Conservation (phyloP, 2,888 invertebrate species). For the Lapara coniferarum region DNA sequence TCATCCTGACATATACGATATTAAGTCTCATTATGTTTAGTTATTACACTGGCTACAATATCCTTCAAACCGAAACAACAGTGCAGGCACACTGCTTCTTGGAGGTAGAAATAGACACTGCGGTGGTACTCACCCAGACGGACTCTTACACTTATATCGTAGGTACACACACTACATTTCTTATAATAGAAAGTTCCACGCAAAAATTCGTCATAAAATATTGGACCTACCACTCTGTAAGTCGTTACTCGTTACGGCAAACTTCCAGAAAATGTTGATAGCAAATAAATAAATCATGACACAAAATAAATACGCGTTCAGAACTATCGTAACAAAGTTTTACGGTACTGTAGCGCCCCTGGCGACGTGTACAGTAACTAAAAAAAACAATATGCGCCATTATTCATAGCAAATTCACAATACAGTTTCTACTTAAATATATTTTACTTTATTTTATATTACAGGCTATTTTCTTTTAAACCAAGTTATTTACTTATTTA, state of each 20-base stretch:
- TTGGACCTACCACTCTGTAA: neutral
- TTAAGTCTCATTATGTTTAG: no score
- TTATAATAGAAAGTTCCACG: neutral
- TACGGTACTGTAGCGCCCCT: constrained; percentile 3
- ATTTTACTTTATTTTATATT: neutral
- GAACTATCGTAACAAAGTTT: constrained; percentile 11
- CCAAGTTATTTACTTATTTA: neutral
- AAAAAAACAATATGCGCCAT: neutral
- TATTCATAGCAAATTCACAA: neutral
- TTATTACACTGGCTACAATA: no score
- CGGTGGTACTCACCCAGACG: no score
- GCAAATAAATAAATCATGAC: constrained; percentile 13
- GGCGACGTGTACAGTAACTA: constrained; percentile 7
- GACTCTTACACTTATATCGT: no score
- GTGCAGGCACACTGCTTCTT: no score
- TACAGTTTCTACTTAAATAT: neutral
- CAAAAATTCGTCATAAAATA: neutral
- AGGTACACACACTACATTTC: no score
- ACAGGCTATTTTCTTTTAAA: neutral
- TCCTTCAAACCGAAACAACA: no score
- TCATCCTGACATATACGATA: no score
- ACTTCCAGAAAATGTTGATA: neutral
- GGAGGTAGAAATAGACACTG: no score
- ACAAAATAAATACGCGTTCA: constrained; percentile 1
- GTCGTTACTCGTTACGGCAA: no score